Evolutionary conservation across 2,113 vertebrate species (phyloP).

Genomic region (Falcunculus frontatus): DNA sequence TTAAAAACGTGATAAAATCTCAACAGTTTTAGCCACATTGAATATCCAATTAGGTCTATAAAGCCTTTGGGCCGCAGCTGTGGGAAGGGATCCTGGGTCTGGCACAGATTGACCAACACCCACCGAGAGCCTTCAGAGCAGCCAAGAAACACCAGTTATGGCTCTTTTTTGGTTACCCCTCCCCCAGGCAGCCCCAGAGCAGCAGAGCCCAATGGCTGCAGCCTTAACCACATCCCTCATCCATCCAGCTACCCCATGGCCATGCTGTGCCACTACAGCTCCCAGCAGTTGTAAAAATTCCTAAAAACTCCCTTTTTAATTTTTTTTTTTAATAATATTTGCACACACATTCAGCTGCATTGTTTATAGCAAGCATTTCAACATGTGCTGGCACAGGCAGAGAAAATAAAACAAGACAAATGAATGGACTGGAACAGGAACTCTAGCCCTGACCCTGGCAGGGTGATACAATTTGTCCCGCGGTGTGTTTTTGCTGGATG

Average conservation of each 20-base stretch:
- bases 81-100: neutral
- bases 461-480: neutral
- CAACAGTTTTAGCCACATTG: slow-evolving; percentile 2
- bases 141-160: neutral
- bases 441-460: neutral
- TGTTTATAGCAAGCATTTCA: neutral
- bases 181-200: neutral
- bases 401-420: neutral
- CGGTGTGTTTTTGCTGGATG: neutral
- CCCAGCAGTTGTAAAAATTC: neutral
- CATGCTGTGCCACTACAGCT: neutral
- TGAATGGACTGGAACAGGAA: slow-evolving; percentile 2
- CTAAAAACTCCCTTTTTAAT: neutral
- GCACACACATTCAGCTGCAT: neutral
- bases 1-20: slow-evolving; percentile 33
- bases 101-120: neutral
- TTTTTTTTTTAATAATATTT: neutral
- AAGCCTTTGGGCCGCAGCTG: neutral
- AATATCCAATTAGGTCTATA: neutral
- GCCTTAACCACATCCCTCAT: neutral
- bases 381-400: neutral
- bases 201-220: accelerated
- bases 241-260: neutral
- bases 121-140: neutral
- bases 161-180: neutral